phyloP scores from a whole-genome alignment of 2,113 vertebrate genomes.

The Nycticorax nycticorax region DNA sequence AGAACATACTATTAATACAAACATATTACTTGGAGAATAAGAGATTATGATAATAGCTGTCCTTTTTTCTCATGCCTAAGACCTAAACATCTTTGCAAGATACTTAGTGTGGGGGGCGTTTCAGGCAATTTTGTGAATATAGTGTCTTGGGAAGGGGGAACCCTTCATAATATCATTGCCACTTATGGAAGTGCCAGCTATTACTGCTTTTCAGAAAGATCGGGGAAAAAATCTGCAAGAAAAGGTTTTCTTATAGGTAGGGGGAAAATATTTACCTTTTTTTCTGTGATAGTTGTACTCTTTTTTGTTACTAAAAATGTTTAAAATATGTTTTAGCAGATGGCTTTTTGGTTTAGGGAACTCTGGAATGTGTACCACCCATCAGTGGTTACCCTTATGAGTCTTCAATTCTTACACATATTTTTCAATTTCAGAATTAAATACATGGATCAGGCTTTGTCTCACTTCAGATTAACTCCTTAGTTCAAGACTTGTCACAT shows the following conservation, averaged over 20 bases:
- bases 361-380: background rate
- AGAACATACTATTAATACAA: background rate
- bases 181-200: background rate
- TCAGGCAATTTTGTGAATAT: background rate
- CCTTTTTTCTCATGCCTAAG: background rate
- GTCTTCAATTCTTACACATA: background rate
- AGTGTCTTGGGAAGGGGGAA: background rate
- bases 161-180: background rate
- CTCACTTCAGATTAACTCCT: background rate
- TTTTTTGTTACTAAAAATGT: background rate
- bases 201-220: background rate
- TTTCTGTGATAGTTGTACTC: background rate
- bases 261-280: background rate
- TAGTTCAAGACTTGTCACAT: background rate
- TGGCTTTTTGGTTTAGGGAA: background rate
- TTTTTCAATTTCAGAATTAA: background rate
- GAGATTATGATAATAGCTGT: background rate
- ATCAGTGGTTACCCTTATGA: background rate
- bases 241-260: background rate
- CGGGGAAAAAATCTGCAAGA: background rate
- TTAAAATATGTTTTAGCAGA: background rate
- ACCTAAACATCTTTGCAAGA: slow-evolving; percentile 10
- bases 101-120: background rate
- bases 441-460: background rate
- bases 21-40: background rate